Conservation (phyloP, 2,797 vertebrate species). For the Phyllotis vaccarum region DNA sequence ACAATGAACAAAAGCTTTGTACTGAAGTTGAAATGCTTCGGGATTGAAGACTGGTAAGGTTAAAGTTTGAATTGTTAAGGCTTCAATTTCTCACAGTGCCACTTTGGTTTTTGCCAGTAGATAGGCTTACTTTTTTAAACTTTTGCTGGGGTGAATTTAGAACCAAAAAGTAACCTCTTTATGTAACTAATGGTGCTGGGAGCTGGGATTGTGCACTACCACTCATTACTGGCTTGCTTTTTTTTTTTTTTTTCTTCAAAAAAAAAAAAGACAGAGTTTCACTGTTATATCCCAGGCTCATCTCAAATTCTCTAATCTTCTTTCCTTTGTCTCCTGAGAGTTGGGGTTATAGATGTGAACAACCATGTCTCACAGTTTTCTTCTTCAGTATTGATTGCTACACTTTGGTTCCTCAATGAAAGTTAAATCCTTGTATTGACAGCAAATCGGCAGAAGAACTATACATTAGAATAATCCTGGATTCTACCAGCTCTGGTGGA, state of each 20-base stretch:
- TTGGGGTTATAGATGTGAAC: background rate
- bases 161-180: background rate
- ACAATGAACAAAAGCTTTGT: background rate
- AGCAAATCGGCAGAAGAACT: background rate
- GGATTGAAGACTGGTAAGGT: background rate
- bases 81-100: conserved; percentile 2
- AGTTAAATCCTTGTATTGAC: conserved; percentile 13
- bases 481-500: conserved; percentile 23
- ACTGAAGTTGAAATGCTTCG: background rate
- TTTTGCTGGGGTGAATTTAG: background rate
- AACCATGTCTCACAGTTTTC: background rate
- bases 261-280: background rate
- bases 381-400: background rate
- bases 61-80: background rate
- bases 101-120: background rate
- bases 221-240: background rate
- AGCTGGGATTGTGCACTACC: background rate
- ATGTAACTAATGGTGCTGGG: too few relatives aligned
- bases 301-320: background rate
- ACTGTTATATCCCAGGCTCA: background rate
- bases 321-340: background rate
- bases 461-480: background rate
- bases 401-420: background rate
- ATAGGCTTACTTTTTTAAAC: background rate
- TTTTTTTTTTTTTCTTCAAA: background rate